Percentiles rank a stretch among this genome's conserved stretches.
Conservation (phyloP, 2,888 invertebrate species). For the Saturnia pavonia region DNA sequence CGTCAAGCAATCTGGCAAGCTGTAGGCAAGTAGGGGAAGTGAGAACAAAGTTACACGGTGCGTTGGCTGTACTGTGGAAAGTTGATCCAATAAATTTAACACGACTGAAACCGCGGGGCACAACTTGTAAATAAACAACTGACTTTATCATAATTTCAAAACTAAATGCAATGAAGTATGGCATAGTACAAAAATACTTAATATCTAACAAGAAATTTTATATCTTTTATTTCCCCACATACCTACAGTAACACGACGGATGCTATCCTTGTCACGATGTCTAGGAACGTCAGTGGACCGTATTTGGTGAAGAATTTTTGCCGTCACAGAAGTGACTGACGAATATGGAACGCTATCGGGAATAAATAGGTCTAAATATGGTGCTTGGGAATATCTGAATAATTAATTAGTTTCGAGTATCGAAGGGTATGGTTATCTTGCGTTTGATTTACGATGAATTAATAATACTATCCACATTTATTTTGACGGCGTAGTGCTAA, state of each 20-base stretch:
- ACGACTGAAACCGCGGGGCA: too few species aligned
- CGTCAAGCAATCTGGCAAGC: too few species aligned
- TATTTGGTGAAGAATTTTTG: constrained; percentile 32
- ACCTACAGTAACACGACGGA: constrained; percentile 2
- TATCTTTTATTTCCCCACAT: background rate
- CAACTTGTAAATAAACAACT: too few species aligned
- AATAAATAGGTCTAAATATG: constrained; percentile 38
- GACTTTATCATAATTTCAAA: too few species aligned
- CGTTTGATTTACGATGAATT: constrained; percentile 18
- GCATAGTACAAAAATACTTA: background rate
- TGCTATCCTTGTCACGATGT: background rate
- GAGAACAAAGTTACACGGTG: too few species aligned
- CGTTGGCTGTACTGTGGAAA: too few species aligned
- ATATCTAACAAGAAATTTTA: constrained; percentile 5
- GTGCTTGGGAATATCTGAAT: constrained; percentile 43
- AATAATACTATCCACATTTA: constrained; percentile 35
- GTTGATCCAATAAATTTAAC: too few species aligned
- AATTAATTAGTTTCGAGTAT: constrained; percentile 47
- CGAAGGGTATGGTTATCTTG: constrained; percentile 28
- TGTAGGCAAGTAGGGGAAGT: too few species aligned
- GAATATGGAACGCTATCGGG: constrained; percentile 32
- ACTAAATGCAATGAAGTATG: background rate
- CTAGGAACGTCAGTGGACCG: constrained; percentile 22
- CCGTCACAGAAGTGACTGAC: constrained; percentile 37
- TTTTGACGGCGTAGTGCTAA: constrained; percentile 25